These are phyloP conservation scores for Nothoprocta pentlandii DNA, from an alignment of 2,113 vertebrate genomes.

Conservation along the genomic window DNA sequence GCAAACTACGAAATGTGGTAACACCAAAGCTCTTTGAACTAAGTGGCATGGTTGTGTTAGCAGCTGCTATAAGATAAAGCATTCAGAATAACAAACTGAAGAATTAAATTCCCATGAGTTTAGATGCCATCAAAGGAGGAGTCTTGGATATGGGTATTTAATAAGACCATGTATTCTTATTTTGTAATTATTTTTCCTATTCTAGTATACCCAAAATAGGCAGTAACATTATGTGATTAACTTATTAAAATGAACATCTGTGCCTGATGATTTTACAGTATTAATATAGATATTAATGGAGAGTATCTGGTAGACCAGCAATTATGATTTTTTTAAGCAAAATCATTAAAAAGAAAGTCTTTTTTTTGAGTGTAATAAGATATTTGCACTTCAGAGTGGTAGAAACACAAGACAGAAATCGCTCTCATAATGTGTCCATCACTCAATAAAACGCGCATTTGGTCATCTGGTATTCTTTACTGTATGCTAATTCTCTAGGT, in stretches of 20 bases:
- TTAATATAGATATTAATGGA: not conserved
- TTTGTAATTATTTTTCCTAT: not conserved
- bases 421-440: not conserved
- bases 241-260: not conserved
- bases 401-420: slow-evolving; percentile 22
- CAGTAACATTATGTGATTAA: not conserved
- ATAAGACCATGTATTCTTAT: not conserved
- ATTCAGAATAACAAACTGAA: not conserved
- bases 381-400: not conserved
- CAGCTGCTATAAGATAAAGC: not conserved
- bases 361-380: not conserved
- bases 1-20: not conserved
- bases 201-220: not conserved
- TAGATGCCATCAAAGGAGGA: not conserved
- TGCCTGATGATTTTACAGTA: not conserved
- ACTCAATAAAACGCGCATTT: not conserved
- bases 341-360: not conserved
- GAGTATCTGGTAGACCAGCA: not conserved
- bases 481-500: not conserved
- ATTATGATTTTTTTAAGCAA: not conserved
- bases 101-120: not conserved
- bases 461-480: slow-evolving; percentile 29
- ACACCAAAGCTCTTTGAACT: not conserved
- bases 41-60: not conserved
- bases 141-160: not conserved